Percentiles rank a stretch among this genome's conserved stretches.
Conservation (phyloP, 2,888 invertebrate genomes). For the Sinopyrophorus schimmeli region DNA sequence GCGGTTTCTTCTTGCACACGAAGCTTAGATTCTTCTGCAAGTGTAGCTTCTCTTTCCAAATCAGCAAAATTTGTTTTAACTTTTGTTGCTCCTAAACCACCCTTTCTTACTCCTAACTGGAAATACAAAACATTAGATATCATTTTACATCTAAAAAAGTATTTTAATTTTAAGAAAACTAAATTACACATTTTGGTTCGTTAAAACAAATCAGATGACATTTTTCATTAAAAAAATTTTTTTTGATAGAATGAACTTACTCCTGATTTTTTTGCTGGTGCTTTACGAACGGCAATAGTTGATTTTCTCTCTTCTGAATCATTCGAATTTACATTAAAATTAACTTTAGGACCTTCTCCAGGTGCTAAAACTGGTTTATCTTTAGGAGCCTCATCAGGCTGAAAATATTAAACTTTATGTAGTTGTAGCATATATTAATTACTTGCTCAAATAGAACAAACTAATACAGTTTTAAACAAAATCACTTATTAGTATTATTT, state of each 20-base stretch:
- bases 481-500: not conserved
- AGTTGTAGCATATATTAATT: not conserved
- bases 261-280: constrained; percentile 69
- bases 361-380: constrained; percentile 10
- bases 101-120: constrained; percentile 85
- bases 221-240: not conserved
- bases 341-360: constrained; percentile 48
- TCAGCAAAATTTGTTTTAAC: constrained; percentile 95
- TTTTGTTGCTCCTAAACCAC: constrained; percentile 91
- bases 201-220: too few relatives aligned
- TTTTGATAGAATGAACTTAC: constrained; percentile 60
- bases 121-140: constrained; percentile 27
- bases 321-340: constrained; percentile 39
- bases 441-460: too few relatives aligned
- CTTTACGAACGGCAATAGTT: constrained; percentile 72
- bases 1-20: constrained; percentile 54
- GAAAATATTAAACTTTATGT: not conserved
- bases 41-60: constrained; percentile 86
- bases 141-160: not conserved
- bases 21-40: constrained; percentile 72
- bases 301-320: constrained; percentile 60
- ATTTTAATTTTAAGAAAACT: too few relatives aligned
- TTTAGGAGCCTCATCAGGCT: constrained; percentile 4
- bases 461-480: not conserved
- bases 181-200: too few relatives aligned